Base-by-base conservation (phyloP, 1,140 invertebrate species). In the Zaprionus kolodkinae region DNA sequence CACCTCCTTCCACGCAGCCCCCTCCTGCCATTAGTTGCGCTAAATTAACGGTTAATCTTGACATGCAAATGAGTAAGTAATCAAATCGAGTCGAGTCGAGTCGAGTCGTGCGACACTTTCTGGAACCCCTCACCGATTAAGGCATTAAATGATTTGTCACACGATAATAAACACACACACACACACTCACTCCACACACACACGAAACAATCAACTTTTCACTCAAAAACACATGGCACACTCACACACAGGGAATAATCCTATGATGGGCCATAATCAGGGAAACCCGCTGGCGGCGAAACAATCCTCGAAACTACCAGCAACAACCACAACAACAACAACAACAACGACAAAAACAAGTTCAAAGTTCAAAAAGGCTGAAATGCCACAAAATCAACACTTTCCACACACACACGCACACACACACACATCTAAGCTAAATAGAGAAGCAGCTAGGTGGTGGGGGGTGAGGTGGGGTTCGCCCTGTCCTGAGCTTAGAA, bases 311-410 rank as follows among this genome's bases (percentile, higher is more conserved):
- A 76, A 72, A 68, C 64, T 75, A 78, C 60, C 76, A 70, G n/a
- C 45, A 50, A 50, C 38, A 40, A 5, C n/a, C n/a, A n/a, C n/a
- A n/a, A 13, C 21, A 38, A 38, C 36, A 5, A 38, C 36, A 11
- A 38, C 38, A 40, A n/a, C 38, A 40, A 40, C 38, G n/a, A 17
- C 40, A 45, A 50, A 9, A 50, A 63, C 36, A 77, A 87, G 83
- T 87, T 87, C 76, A 82, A 82, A 87, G 83, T 83, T 83, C 84
- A 88, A 81, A 89, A 89, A 85, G 81, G 86, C 85, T 85, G 67
- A 89, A 88, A 88, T 84, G 84, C 84, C 84, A 78, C 84, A 87
- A 82, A 86, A 86, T 86, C 83, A 85, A 86, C 83, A 87, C 77
- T 45, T 72, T 15, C 40, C 64, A 48, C n/a, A 2, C n/a, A 45